Evolutionary conservation across 1,140 invertebrate species (phyloP).

Genomic region (Penaeus vannamei): DNA sequence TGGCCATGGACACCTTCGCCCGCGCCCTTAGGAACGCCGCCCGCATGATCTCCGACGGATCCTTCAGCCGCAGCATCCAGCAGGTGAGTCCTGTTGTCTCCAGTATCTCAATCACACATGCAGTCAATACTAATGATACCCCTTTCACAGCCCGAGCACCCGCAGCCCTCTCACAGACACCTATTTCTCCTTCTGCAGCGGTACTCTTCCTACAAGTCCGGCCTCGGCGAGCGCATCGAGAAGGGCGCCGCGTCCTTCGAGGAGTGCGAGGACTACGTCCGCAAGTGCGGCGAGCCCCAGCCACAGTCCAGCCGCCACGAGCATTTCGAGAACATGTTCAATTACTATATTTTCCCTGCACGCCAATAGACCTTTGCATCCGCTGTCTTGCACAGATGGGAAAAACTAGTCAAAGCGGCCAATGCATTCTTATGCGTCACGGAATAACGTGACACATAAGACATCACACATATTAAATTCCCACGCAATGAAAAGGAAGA

Average conservation of each 20-base stretch:
- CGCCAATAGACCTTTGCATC: conserved; percentile 32
- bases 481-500: too few species aligned
- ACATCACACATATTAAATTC: too few species aligned
- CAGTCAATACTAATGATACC: not conserved
- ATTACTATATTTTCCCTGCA: conserved; percentile 71
- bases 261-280: conserved; percentile 76
- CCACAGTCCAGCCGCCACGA: conserved; percentile 71
- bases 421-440: too few species aligned
- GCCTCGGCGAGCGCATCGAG: conserved; percentile 76
- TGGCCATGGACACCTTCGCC: conserved; percentile 68
- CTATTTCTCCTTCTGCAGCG: conserved; percentile 70
- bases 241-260: conserved; percentile 76
- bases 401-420: too few species aligned
- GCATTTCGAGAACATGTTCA: conserved; percentile 73
- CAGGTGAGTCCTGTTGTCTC: conserved; percentile 44
- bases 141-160: not conserved
- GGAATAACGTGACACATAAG: too few species aligned
- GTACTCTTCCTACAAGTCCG: conserved; percentile 76
- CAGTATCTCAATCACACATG: not conserved
- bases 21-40: conserved; percentile 61
- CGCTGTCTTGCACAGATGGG: not conserved
- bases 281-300: conserved; percentile 71
- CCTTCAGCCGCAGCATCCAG: conserved; percentile 62
- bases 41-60: conserved; percentile 58
- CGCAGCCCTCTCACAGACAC: not conserved